Conservation (phyloP, 2,113 vertebrate genomes). For the Dipodomys merriami region DNA sequence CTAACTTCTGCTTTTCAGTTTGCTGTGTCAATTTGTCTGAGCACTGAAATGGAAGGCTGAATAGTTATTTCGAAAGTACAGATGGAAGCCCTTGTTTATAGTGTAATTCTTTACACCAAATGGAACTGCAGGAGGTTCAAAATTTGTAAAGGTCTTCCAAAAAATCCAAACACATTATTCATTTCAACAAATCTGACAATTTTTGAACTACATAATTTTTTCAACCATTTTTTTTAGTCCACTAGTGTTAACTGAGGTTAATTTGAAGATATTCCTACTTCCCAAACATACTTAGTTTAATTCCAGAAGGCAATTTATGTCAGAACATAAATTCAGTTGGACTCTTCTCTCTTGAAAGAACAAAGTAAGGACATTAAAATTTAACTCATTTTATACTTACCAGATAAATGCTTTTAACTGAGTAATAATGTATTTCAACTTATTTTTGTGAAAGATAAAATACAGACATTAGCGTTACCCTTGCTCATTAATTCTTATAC, state of each 20-base stretch:
- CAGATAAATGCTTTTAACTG: constrained; percentile 57
- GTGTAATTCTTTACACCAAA: constrained; percentile 78
- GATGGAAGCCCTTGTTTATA: constrained; percentile 82
- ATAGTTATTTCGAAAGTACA: constrained; percentile 81
- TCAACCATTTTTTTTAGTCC: constrained; percentile 78
- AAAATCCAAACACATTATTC: constrained; percentile 81
- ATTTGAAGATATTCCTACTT: constrained; percentile 66
- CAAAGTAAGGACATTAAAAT: constrained; percentile 9
- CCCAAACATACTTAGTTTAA: constrained; percentile 51
- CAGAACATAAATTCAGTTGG: not conserved
- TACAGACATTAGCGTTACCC: constrained; percentile 35
- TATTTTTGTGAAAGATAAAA: constrained; percentile 37
- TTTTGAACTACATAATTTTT: constrained; percentile 73
- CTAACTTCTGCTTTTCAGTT: constrained; percentile 79
- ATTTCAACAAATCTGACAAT: constrained; percentile 72
- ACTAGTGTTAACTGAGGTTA: constrained; percentile 78
- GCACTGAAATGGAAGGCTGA: constrained; percentile 79
- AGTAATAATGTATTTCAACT: not conserved
- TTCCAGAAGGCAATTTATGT: constrained; percentile 36
- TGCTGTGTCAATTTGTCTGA: constrained; percentile 81
- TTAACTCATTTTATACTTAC: constrained; percentile 41
- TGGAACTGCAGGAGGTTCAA: constrained; percentile 82
- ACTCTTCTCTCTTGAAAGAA: constrained; percentile 8
- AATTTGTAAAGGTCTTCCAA: constrained; percentile 77
- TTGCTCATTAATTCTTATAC: constrained; percentile 54